phyloP scores from a whole-genome alignment of 2,888 invertebrate species.

The Sycophila texana region DNA sequence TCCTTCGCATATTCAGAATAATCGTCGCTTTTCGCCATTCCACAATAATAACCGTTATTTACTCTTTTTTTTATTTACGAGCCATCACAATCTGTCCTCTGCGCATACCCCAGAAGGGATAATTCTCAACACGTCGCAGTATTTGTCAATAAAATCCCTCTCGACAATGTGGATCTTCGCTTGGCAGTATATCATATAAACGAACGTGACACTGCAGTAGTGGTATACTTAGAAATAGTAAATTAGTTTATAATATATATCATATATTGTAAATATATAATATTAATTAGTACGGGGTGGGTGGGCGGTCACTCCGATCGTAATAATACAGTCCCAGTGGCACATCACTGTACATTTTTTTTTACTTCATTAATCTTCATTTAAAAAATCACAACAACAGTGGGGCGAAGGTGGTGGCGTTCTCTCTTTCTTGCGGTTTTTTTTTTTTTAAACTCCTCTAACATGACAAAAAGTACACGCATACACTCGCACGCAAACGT shows the following conservation, averaged over 20 bases:
- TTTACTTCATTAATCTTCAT: conserved; percentile 32
- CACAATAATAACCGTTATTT: conserved; percentile 48
- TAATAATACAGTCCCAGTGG: conserved; percentile 73
- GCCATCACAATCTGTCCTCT: conserved; percentile 49
- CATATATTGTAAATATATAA: conserved; percentile 58
- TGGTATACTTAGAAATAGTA: conserved; percentile 71
- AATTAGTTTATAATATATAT: conserved; percentile 53
- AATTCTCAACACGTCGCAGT: conserved; percentile 60
- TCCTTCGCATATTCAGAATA: conserved; percentile 1
- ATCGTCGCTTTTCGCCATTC: conserved; percentile 31
- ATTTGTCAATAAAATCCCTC: conserved; percentile 63
- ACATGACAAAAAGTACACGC: background rate
- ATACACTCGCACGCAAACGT: conserved; percentile 13
- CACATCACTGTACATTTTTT: conserved; percentile 72
- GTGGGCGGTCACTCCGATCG: conserved; percentile 74
- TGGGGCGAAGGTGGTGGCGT: conserved; percentile 73
- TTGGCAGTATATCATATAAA: conserved; percentile 71
- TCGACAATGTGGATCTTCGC: conserved; percentile 69
- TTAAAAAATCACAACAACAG: conserved; percentile 72
- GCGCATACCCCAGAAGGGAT: conserved; percentile 23
- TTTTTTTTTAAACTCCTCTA: conserved; percentile 7
- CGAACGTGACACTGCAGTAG: conserved; percentile 76
- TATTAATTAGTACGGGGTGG: conserved; percentile 69
- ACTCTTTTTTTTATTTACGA: conserved; percentile 34
- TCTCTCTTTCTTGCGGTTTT: conserved; percentile 9